Evolutionary conservation across 2,888 invertebrate genomes (phyloP).

Genomic region (Hydrotaea cyrtoneurina): DNA sequence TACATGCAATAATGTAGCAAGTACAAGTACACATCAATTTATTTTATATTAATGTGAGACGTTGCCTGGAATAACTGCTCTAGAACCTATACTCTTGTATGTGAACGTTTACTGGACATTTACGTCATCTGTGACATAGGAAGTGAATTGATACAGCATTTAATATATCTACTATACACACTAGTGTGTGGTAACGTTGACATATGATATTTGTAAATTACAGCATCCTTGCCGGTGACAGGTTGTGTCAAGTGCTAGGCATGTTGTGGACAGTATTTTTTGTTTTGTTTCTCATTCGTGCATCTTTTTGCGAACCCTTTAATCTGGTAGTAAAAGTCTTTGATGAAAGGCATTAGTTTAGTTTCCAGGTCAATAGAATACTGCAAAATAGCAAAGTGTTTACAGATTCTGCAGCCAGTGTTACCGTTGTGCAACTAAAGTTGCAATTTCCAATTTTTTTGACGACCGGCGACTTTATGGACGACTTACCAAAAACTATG

Average conservation of each 20-base stretch:
- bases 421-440: too few relatives aligned
- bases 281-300: too few relatives aligned
- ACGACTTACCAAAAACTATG: too few relatives aligned
- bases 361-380: not conserved
- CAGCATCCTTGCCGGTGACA: not conserved
- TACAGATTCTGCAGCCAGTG: not conserved
- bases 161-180: not conserved
- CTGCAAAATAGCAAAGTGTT: not conserved
- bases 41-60: not conserved
- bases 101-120: not conserved
- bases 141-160: not conserved
- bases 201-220: not conserved
- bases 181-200: not conserved
- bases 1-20: conserved; percentile 21
- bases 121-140: not conserved
- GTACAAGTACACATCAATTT: conserved; percentile 16
- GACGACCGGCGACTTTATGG: too few relatives aligned
- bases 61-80: not conserved
- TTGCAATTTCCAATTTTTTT: too few relatives aligned
- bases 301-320: too few relatives aligned
- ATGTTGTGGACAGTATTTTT: too few relatives aligned
- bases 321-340: too few relatives aligned
- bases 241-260: not conserved
- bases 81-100: too few relatives aligned
- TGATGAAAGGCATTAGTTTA: too few relatives aligned